phyloP scores from a whole-genome alignment of 2,797 vertebrate species.

The Margarornis squamiger region DNA sequence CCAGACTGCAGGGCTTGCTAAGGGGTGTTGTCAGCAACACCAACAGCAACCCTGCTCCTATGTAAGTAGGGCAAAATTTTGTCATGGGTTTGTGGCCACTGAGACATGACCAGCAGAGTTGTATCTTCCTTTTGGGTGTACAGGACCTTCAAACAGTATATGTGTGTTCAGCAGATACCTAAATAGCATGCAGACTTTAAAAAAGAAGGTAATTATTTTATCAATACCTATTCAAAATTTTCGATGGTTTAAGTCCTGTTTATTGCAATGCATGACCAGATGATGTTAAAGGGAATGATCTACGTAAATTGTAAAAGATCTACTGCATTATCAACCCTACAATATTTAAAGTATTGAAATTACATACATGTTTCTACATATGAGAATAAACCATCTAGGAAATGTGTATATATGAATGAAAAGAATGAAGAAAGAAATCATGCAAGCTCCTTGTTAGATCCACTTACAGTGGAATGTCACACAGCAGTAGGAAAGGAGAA shows the following conservation, averaged over 20 bases:
- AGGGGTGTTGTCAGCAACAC: not conserved
- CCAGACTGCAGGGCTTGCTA: not conserved
- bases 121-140: not conserved
- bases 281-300: too few relatives aligned
- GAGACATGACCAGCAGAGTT: not conserved
- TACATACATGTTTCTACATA: not conserved
- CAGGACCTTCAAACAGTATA: not conserved
- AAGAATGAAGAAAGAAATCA: not conserved
- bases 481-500: not conserved
- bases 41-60: accelerated
- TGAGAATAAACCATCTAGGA: not conserved
- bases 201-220: not conserved
- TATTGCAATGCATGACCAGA: not conserved
- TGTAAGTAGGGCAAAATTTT: not conserved
- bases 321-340: not conserved
- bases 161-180: not conserved
- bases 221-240: not conserved
- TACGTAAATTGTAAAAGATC: not conserved
- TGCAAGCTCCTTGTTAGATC: not conserved
- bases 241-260: not conserved
- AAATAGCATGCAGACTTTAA: not conserved
- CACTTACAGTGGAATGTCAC: not conserved
- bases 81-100: not conserved
- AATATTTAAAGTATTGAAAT: not conserved
- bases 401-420: not conserved